phyloP scores from a whole-genome alignment of 1,140 invertebrate genomes.

The Caerostris extrusa region DNA sequence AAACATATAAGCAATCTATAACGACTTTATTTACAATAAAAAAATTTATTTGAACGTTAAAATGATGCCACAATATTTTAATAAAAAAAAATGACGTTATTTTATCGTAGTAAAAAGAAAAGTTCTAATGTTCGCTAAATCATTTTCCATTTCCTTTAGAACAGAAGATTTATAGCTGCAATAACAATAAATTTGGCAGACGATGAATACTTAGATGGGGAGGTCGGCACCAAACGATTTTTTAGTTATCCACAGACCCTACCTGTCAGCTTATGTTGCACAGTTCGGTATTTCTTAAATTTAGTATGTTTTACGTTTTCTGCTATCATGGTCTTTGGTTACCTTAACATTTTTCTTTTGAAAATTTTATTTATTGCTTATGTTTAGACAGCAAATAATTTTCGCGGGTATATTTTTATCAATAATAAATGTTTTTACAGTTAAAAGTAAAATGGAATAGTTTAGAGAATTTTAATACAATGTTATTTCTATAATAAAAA shows the following conservation, averaged over 20 bases:
- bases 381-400: no score
- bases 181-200: neutral
- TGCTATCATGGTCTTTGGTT: neutral
- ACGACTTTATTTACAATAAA: neutral
- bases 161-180: conserved; percentile 22
- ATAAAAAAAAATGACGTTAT: neutral
- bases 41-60: neutral
- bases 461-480: no score
- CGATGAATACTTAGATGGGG: neutral
- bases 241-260: neutral
- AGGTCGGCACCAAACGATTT: neutral
- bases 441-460: no score
- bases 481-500: no score
- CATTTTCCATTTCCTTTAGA: neutral
- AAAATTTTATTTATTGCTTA: neutral
- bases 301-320: neutral
- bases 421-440: no score
- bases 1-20: neutral
- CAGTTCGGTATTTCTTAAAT: neutral
- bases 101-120: neutral
- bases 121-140: neutral
- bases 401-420: no score
- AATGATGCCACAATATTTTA: neutral
- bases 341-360: neutral
- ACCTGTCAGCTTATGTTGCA: neutral